Percentiles rank a stretch among this genome's conserved stretches.
phyloP scores from a whole-genome alignment of 2,797 vertebrate species.

The Alectoris magna region DNA sequence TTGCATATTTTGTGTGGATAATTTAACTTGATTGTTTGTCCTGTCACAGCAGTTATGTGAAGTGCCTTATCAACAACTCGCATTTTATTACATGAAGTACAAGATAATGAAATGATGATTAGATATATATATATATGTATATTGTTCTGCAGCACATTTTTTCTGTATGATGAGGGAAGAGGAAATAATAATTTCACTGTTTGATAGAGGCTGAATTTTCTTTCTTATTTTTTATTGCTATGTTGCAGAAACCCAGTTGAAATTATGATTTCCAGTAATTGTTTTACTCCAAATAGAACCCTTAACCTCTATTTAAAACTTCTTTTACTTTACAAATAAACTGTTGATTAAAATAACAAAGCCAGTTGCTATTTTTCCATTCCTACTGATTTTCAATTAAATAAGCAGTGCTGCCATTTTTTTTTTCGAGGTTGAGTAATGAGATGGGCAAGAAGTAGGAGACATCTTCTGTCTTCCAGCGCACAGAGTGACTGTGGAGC shows the following conservation, averaged over 20 bases:
- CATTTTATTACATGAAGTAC: constrained; percentile 10
- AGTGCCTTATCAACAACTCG: not conserved
- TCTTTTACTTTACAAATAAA: constrained; percentile 31
- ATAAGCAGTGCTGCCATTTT: not conserved
- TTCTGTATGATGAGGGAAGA: constrained; percentile 12
- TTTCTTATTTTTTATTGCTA: constrained; percentile 35
- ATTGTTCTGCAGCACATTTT: not conserved
- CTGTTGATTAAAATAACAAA: not conserved
- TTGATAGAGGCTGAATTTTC: constrained; percentile 43
- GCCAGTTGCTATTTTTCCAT: not conserved
- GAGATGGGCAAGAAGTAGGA: not conserved
- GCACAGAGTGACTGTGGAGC: not conserved
- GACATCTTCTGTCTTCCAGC: not conserved
- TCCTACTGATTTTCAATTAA: not conserved
- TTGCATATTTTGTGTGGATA: not conserved
- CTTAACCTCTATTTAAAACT: not conserved
- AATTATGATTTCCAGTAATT: constrained; percentile 19
- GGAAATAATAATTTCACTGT: not conserved
- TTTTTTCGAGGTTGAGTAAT: not conserved
- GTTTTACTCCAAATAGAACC: not conserved
- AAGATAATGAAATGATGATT: constrained; percentile 7
- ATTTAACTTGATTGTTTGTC: not conserved
- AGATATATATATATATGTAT: not conserved
- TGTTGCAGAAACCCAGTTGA: not conserved
- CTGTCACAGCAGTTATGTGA: not conserved